Percentiles rank a stretch among this genome's conserved stretches.
These are phyloP conservation scores for Telenomus remus DNA, from an alignment of 1,140 invertebrate genomes.

Conservation along the genomic window DNA sequence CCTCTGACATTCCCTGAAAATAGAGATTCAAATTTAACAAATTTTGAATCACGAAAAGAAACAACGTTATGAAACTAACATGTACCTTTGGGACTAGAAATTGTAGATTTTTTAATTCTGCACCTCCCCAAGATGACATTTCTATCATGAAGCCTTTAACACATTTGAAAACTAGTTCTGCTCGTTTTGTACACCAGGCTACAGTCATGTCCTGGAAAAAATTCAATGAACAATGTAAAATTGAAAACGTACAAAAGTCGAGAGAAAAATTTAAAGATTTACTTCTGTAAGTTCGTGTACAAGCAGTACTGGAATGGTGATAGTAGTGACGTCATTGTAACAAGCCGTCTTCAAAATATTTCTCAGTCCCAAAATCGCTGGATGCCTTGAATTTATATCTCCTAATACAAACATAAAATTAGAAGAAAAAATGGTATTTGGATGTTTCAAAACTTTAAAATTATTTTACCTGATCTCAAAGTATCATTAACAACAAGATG, in stretches of 20 bases:
- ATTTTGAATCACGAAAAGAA: background rate
- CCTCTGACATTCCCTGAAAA: constrained; percentile 86
- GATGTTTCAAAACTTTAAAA: no score
- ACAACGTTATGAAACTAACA: constrained; percentile 10
- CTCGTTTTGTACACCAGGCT: constrained; percentile 95
- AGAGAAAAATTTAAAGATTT: constrained; percentile 40
- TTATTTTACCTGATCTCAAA: constrained; percentile 77
- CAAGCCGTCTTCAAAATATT: constrained; percentile 97
- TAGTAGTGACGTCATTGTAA: constrained; percentile 92
- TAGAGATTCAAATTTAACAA: background rate
- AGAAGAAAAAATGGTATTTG: no score
- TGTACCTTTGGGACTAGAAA: constrained; percentile 86
- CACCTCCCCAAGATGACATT: constrained; percentile 93
- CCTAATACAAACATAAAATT: constrained; percentile 70
- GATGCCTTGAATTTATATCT: constrained; percentile 96
- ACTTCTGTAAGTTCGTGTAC: constrained; percentile 96
- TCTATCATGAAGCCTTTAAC: constrained; percentile 99
- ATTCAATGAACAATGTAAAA: constrained; percentile 5
- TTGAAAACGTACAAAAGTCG: background rate
- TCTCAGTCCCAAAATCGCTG: constrained; percentile 94
- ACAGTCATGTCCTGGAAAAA: constrained; percentile 92
- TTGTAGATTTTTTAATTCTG: constrained; percentile 91
- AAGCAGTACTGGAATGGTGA: constrained; percentile 94
- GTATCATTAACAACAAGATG: constrained; percentile 92
- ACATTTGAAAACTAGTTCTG: constrained; percentile 98